phyloP scores from a whole-genome alignment of 2,113 vertebrate species.

The Apus apus region DNA sequence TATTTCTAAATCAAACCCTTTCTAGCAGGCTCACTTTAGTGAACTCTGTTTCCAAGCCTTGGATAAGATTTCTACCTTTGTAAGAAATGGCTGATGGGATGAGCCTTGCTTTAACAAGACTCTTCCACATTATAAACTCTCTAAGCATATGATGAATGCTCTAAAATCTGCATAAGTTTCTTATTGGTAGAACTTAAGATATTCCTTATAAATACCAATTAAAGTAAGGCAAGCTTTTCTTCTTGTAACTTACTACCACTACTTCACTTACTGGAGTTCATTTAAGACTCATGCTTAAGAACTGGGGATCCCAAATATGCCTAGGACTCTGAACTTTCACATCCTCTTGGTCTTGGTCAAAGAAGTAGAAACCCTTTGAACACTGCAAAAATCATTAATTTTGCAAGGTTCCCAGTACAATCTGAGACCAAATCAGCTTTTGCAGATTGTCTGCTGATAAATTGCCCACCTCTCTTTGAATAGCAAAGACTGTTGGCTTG shows the following conservation, averaged over 20 bases:
- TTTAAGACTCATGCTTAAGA: not conserved
- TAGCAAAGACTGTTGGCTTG: slow-evolving; percentile 32
- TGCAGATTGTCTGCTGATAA: slow-evolving; percentile 35
- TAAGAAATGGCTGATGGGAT: not conserved
- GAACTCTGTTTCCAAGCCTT: not conserved
- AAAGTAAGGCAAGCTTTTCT: not conserved
- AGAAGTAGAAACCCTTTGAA: not conserved
- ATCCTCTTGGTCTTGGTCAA: not conserved
- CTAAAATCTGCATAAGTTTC: not conserved
- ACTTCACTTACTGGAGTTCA: not conserved
- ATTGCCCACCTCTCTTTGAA: slow-evolving; percentile 35
- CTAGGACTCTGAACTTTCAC: not conserved
- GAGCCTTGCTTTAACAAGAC: not conserved
- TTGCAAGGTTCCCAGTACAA: not conserved
- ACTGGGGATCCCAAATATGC: not conserved
- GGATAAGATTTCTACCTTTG: not conserved
- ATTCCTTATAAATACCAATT: not conserved
- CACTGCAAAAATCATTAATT: not conserved
- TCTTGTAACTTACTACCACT: not conserved
- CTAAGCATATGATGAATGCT: not conserved
- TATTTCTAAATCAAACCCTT: not conserved
- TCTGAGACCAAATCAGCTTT: not conserved
- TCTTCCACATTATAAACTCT: not conserved
- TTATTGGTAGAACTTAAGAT: not conserved
- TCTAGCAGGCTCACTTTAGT: not conserved